Evolutionary conservation across 1,140 invertebrate genomes (phyloP), one percentile per base, ranked within the genome.

Genomic region (Saccostrea glomerata): DNA sequence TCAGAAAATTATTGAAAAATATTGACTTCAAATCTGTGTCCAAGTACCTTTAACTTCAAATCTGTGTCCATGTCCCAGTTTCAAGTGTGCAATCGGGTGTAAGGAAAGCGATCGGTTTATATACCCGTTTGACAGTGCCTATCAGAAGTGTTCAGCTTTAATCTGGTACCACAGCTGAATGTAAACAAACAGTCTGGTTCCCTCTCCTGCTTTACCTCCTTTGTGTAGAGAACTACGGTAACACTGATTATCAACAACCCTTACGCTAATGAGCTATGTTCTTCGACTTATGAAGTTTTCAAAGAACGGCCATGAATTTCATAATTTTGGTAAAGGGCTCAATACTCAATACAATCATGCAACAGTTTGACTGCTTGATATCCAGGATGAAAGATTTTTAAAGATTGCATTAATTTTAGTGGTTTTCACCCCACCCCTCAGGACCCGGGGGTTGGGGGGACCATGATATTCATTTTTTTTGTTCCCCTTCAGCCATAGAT

Each of bases 401-500:
- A 36, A 36, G 30, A 36, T 36, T 36, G 30, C 30, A 36, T 36
- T 36, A 36, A 36, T 36, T 36, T 36, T 36, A 36, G 30, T 36
- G 30, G 30, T 36, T 36, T 36, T 36, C 60, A 13, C 60, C 60
- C 60, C 60, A 63, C 60, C 60, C 60, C 60, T 63, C 60, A 63
- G 60, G 60, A 63, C 60, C 60, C 60, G 60, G 60, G 60, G 60
- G 60, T 63, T 63, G 60, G 60, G 60, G 30, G 60, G 60, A n/a
- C 15, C 60, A 15, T 20, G 15, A n/a, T 5, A 63, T 20, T 63
- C n/a, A 15, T 20, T 63, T 63, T 63, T 63, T 63, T 63, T 63
- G 60, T 63, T 63, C 60, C 60, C 60, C 60, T 63, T 63, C 60
- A 63, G 60, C 60, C 60, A 63, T 63, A 63, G 60, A 63, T 36